Percentiles rank a stretch among this genome's conserved stretches.
Evolutionary conservation across 2,113 vertebrate species (phyloP).

Genomic region (Ciconia boyciana): DNA sequence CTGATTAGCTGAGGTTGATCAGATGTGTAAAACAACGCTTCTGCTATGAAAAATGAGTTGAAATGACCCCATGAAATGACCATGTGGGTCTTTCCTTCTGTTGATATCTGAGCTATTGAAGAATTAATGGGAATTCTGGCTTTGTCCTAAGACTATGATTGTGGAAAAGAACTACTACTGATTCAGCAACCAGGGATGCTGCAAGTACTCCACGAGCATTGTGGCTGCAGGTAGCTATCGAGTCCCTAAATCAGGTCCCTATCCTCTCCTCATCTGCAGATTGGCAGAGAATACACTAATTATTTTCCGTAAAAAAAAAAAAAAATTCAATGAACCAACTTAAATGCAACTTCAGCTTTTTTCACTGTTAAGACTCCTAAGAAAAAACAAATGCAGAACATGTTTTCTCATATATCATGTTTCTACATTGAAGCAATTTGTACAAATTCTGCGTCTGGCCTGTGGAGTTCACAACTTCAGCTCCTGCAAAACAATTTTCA

Average conservation of each 20-base stretch:
- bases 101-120: neutral
- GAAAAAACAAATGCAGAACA: neutral
- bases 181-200: neutral
- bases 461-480: neutral
- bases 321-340: neutral
- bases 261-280: neutral
- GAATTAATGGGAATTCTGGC: neutral
- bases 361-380: neutral
- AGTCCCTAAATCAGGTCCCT: neutral
- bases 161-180: neutral
- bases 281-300: neutral
- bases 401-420: neutral
- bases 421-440: neutral
- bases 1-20: slow-evolving; percentile 27
- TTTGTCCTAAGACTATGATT: neutral
- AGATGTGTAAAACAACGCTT: neutral
- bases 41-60: slow-evolving; percentile 11
- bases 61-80: neutral
- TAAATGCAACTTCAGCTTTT: neutral
- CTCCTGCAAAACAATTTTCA: neutral
- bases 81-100: neutral
- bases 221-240: neutral
- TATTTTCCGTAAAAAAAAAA: neutral
- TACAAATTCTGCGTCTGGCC: neutral
- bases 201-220: fast-evolving